Evolutionary conservation across 2,888 invertebrate species (phyloP), one percentile per base, ranked within the genome.

Genomic region (Trimorus sp.): DNA sequence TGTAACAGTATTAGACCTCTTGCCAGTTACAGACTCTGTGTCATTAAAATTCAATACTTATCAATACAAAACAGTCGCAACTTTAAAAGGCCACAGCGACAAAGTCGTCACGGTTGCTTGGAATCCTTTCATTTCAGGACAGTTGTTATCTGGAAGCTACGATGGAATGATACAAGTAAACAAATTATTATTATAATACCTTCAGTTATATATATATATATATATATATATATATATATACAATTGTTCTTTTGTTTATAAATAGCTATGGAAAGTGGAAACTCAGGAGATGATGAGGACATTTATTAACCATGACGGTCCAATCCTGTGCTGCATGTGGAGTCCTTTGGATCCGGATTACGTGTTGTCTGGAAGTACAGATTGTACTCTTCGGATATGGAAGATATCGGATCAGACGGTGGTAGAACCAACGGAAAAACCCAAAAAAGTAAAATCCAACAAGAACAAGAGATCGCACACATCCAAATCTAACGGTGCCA

Each of bases 331-430:
- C 83, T 94, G 94, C 49, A 90, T 93, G 85, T 97, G 96, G 95
- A 94, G 95, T 90, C 93, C 95, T 4, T 87, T 93, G 45, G 93
- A 95, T 87, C 92, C 94, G 9, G 93, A 94, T 88, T 91, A 93
- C 40, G 93, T 95, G 37, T 92, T 96, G 80, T 94, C 95, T 2
- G 96, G 95, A 1, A 95, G 95, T 4, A 93, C 93, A 40, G 96
- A 96, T 91, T 93, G 92, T 87, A 93, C 94, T 0, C 88, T 97
- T n/a, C 93, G 94, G 0, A 89, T 95, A 56, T 97, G 96, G 96
- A 89, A 84, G 82, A 26, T 90, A 58, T 86, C 88, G 7, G 79
- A 86, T 5, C 89, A 90, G 62, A 65, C 83, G 59, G 56, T 84
- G 12, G 92, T 93, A 65, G 87, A 93, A 0, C 92, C 88, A 9